phyloP scores from a whole-genome alignment of 2,888 invertebrate genomes.

The Tanypteryx hageni region DNA sequence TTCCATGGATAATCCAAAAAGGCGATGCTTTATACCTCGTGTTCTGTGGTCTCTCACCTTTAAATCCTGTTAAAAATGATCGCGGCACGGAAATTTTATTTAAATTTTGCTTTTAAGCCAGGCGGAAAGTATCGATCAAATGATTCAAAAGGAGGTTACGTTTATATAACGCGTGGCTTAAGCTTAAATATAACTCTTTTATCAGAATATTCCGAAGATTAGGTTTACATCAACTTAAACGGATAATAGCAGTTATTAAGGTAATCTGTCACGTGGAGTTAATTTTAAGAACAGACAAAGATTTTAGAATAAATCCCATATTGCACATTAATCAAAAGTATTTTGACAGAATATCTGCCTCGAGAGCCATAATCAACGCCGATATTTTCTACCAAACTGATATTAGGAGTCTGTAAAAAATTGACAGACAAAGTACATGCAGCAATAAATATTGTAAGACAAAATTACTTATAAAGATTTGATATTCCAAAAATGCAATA shows the following conservation, averaged over 20 bases:
- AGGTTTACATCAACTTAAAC: not conserved
- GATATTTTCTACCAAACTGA: too few species aligned
- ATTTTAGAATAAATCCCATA: not conserved
- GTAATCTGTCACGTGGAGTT: not conserved
- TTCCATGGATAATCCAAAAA: slow-evolving; percentile 1
- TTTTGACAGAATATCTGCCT: too few species aligned
- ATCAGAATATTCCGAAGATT: not conserved
- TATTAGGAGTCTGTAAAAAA: too few species aligned
- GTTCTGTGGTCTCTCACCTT: not conserved
- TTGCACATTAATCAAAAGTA: not conserved
- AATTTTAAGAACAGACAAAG: not conserved
- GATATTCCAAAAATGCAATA: too few species aligned
- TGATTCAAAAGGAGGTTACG: not conserved
- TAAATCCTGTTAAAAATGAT: slow-evolving; percentile 9
- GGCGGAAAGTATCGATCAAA: not conserved
- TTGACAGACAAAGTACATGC: too few species aligned
- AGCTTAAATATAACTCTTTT: not conserved
- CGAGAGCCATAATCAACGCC: too few species aligned
- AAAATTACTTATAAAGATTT: too few species aligned
- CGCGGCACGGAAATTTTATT: not conserved
- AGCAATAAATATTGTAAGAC: too few species aligned
- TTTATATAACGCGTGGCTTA: not conserved
- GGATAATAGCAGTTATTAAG: not conserved
- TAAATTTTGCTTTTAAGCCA: slow-evolving; percentile 13
- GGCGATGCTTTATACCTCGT: not conserved